These are phyloP conservation scores for Drosophila nigricruria DNA, from an alignment of 2,888 invertebrate genomes.

Conservation along the genomic window DNA sequence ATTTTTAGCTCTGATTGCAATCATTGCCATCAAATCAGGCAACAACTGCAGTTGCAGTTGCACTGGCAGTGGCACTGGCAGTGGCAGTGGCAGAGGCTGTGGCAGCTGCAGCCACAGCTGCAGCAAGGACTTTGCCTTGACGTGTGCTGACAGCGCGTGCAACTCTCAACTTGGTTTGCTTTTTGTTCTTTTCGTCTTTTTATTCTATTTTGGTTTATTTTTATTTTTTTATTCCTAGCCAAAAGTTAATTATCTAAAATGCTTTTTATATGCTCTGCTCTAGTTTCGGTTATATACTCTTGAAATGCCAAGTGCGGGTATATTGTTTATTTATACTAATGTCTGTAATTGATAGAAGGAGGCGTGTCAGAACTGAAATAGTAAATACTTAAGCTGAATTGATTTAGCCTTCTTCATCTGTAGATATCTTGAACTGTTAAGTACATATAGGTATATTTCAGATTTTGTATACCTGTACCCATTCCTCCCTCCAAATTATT, in stretches of 20 bases:
- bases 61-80: neutral
- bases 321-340: neutral
- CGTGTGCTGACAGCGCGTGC: conserved; percentile 62
- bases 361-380: neutral
- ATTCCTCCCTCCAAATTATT: too few relatives aligned
- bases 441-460: too few relatives aligned
- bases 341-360: neutral
- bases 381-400: neutral
- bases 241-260: conserved; percentile 80
- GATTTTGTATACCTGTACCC: too few relatives aligned
- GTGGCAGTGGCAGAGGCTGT: neutral
- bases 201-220: neutral
- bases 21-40: conserved; percentile 78
- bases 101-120: neutral
- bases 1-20: conserved; percentile 76
- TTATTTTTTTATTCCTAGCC: conserved; percentile 13
- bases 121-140: conserved; percentile 29
- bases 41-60: conserved; percentile 53
- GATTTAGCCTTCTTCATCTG: too few relatives aligned
- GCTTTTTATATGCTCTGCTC: conserved; percentile 57
- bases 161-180: conserved; percentile 45
- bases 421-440: too few relatives aligned
- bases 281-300: conserved; percentile 5
- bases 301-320: neutral
- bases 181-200: conserved; percentile 37